Base-by-base conservation (phyloP, 2,888 invertebrate species). In the Spatulosminthurus flaviceps region DNA sequence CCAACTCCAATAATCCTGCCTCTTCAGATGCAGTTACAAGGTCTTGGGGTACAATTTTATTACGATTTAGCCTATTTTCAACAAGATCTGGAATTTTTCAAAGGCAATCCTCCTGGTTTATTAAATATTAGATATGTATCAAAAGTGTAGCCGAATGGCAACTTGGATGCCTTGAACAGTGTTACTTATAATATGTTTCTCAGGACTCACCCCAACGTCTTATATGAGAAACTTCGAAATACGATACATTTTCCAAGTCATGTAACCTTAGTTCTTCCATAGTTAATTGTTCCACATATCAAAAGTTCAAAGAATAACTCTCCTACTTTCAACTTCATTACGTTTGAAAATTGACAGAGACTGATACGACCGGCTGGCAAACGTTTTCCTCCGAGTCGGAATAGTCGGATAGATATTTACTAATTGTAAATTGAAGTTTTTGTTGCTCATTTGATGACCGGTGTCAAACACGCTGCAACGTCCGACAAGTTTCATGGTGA, bases 41-140 rank as follows among this genome's bases (percentile, higher is more conserved):
- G n/a, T n/a, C n/a, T n/a, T n/a, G n/a, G n/a, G n/a, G 19, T 51
- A n/a, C 19, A 34, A 34, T 34, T 51, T 51, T 51, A 51, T 2
- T 19, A 16, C n/a, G 16, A 13, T 2, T 51, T 19, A 2, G 51
- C n/a, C 51, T 51, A n/a, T 19, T 51, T 2, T 51, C 9, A 19
- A 51, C 16, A 51, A 51, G 51, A 51, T 51, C 51, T 51, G n/a
- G 51, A 51, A 51, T 51, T 51, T 51, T 51, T 51, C 51, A 51
- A 51, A 51, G 19, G 51, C 16, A 51, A 51, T 51, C 51, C 51
- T 51, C 51, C 51, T 51, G 51, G 51, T 13, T 51, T 51, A 51
- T 51, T 51, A 51, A n/a, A 51, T 19, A n/a, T 51, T 19, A 51
- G n/a, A 13, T 51, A 5, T 51, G 51, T 51, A 51, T 51, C n/a